Base-by-base conservation (phyloP, 2,888 invertebrate species). In the Oscheius sp. region DNA sequence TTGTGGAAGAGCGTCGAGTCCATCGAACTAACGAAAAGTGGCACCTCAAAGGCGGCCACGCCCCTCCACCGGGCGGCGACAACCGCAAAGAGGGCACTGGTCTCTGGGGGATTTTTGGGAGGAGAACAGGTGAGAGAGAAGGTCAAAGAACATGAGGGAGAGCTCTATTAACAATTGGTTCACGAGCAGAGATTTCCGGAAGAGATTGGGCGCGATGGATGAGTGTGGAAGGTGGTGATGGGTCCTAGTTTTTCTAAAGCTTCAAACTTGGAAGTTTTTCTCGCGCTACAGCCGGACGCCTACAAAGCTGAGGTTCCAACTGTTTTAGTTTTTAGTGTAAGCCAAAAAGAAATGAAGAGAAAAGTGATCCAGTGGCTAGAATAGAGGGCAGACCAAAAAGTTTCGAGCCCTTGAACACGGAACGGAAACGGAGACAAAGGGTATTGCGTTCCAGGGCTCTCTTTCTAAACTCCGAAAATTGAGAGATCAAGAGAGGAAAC, bases 1-100 rank as follows among this genome's bases (percentile, higher is more conserved):
- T 86, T 84, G 75, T 86, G 86, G 79, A 85, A 87, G 63, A 86
- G 59, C 50, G 79, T 85, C 55, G 87, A 87, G 79, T 87, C 87
- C 81, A 87, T 85, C 77, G 21, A 21, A 58, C 47, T 48, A 33
- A 32, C 42, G 48, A 35, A 48, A 37, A 63, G 48, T 48, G 47
- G 63, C 48, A 9, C 63, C 63, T 42, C 63, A 33, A 9, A 21
- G 21, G 21, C 55, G 9, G 9, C 7, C 13, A 35, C 53, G 32
- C 33, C 68, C 32, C 68, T 55, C 68, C 3, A 53, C 10, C 68
- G n/a, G 68, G 35, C 55, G 65, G 68, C 68, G 68, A 68, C 68
- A 68, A 68, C 55, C 53, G 53, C 66, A 37, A 55, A 53, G 50
- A 33, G 32, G 51, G 48, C 29, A 33, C 42, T 42, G 42, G 65